Evolutionary conservation across 2,797 vertebrate species (phyloP).

Genomic region (Distichodus sexfasciatus): DNA sequence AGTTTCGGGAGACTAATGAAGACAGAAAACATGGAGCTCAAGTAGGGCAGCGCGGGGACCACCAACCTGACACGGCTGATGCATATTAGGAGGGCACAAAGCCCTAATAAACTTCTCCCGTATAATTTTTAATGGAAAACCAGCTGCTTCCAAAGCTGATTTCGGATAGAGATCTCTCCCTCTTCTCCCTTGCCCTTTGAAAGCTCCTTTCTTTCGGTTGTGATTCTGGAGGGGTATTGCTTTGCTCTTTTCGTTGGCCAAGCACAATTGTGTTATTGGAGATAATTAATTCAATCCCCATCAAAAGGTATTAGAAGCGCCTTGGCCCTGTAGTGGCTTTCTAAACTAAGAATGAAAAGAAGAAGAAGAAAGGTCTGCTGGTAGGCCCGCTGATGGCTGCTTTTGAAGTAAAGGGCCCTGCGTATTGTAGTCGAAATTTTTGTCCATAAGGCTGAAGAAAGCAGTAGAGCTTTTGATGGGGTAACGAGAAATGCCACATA

Average conservation of each 20-base stretch:
- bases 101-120: slow-evolving; percentile 81
- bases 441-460: slow-evolving; percentile 88
- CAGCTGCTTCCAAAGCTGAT: slow-evolving; percentile 73
- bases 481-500: slow-evolving; percentile 78
- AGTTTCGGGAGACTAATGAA: slow-evolving; percentile 48
- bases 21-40: slow-evolving; percentile 36
- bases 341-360: slow-evolving; percentile 83
- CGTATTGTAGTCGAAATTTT: slow-evolving; percentile 83
- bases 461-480: slow-evolving; percentile 79
- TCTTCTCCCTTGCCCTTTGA: slow-evolving; percentile 68
- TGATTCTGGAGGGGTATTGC: slow-evolving; percentile 79
- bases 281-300: slow-evolving; percentile 99
- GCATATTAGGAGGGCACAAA: slow-evolving; percentile 64
- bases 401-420: slow-evolving; percentile 85
- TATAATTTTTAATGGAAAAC: slow-evolving; percentile 74
- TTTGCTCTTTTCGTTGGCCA: slow-evolving; percentile 97
- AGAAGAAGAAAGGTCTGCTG: slow-evolving; percentile 77
- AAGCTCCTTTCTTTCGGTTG: slow-evolving; percentile 64
- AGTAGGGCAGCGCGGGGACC: slow-evolving; percentile 60
- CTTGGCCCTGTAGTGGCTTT: slow-evolving; percentile 83
- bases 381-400: slow-evolving; percentile 80
- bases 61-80: slow-evolving; percentile 72
- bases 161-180: slow-evolving; percentile 73
- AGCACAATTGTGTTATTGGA: slow-evolving; percentile 97
- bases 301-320: slow-evolving; percentile 93